Conservation (phyloP, 2,113 vertebrate genomes). For the Isurus oxyrinchus region DNA sequence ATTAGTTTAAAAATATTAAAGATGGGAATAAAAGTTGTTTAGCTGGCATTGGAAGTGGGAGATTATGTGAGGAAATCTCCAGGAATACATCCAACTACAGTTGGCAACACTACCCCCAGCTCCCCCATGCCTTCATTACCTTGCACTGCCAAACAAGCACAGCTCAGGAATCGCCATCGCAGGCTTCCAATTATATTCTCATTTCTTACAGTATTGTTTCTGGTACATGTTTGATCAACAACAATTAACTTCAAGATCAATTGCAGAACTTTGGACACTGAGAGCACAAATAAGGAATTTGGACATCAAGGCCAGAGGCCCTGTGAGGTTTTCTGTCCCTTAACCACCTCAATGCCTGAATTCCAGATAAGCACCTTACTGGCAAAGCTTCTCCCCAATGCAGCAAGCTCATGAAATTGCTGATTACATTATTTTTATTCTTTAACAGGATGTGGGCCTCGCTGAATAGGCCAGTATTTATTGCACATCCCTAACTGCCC, state of each 20-base stretch:
- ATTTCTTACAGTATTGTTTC: neutral
- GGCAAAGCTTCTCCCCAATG: neutral
- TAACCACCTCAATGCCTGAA: neutral
- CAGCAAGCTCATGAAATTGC: neutral
- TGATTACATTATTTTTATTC: too few relatives aligned
- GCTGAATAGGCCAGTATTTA: too few relatives aligned
- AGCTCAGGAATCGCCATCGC: neutral
- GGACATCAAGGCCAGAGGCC: neutral
- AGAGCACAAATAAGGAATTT: neutral
- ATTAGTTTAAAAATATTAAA: neutral
- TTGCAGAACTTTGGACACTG: neutral
- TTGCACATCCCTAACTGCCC: too few relatives aligned
- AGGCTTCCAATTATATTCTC: neutral
- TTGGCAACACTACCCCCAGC: neutral
- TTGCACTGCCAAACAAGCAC: neutral
- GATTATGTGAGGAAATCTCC: neutral
- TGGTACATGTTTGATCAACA: neutral
- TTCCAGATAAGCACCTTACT: neutral
- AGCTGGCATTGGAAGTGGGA: neutral
- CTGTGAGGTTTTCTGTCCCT: neutral
- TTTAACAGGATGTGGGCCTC: too few relatives aligned
- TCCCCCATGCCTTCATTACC: neutral
- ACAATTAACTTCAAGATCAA: neutral
- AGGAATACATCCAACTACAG: neutral
- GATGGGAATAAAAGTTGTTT: neutral